Conservation (phyloP, 2,113 vertebrate genomes). For the Oxyruncus cristatus region DNA sequence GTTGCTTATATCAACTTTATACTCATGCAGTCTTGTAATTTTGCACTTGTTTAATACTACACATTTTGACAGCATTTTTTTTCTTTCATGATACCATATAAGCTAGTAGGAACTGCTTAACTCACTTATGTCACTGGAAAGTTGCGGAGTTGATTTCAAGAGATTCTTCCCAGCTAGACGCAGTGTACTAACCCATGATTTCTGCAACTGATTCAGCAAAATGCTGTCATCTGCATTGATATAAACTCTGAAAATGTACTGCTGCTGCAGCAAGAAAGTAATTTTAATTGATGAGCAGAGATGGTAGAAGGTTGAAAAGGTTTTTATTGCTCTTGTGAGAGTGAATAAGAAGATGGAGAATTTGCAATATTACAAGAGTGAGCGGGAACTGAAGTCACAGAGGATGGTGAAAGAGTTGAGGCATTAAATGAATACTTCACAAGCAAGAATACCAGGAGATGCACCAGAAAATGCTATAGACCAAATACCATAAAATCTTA, state of each 20-base stretch:
- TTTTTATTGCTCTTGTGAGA: not conserved
- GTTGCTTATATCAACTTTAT: not conserved
- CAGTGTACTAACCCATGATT: not conserved
- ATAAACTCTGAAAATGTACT: not conserved
- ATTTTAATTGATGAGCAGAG: not conserved
- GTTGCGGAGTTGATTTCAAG: not conserved
- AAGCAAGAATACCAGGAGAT: not conserved
- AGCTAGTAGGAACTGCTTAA: not conserved
- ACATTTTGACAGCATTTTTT: not conserved
- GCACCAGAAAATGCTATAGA: not conserved
- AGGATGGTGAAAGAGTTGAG: constrained; percentile 16
- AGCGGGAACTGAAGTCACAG: constrained; percentile 11
- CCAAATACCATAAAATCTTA: not conserved
- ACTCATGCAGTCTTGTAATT: not conserved
- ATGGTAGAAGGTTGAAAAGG: not conserved
- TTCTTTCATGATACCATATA: not conserved
- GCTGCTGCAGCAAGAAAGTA: not conserved
- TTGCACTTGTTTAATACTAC: not conserved
- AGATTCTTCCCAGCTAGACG: not conserved
- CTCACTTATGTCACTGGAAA: not conserved
- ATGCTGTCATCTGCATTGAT: not conserved
- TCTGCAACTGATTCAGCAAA: not conserved
- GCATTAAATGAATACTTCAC: constrained; percentile 42
- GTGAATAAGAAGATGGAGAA: not conserved
- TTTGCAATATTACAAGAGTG: not conserved